Base-by-base conservation (phyloP, 1,140 invertebrate species). In the Ips typographus region DNA sequence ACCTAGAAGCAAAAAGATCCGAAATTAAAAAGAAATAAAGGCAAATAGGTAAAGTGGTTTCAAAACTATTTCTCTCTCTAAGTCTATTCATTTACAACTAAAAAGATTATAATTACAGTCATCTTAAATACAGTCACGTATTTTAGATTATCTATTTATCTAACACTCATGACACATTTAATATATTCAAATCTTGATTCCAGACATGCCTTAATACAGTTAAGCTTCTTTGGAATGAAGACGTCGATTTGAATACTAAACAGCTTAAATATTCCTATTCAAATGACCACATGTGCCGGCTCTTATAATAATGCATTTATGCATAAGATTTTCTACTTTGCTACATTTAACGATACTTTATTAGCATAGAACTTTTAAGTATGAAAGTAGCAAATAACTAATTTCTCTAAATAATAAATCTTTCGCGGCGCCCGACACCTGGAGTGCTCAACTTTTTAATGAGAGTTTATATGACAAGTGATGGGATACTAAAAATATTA, bases 371-470 rank as follows among this genome's bases (percentile, higher is more conserved):
- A 22, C n/a, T 55, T 55, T n/a, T 55, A 22, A 22, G n/a, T 55
- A 22, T 2, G 8, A n/a, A 55, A 55, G 37, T 55, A 47, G 22
- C 22, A 49, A 49, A 6, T 49, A 8, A 8, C 7, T 49, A 49
- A 49, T 8, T 36, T 22, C 37, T 55, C 37, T 55, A 22, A 8
- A 55, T 37, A 38, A 38, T 55, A 55, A 55, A 55, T 55, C 52
- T 40, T 36, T 40, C 55, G 38, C 5, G 4, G 6, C 22, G 55
- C 39, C 39, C 40, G 38, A 57, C 55, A 57, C 55, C 39, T 49
- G 22, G 44, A 6, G 44, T 49, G 7, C 58, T 60, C 4, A 60
- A 60, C 58, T 60, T 60, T 60, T 47, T 43, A 60, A 47, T 44
- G 41, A 60, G 44, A 38, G 6, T 60, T 60, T 47, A 60, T 43